Percentiles rank a stretch among this genome's conserved stretches.
Conservation (phyloP, 2,797 vertebrate genomes). For the Pampus argenteus region DNA sequence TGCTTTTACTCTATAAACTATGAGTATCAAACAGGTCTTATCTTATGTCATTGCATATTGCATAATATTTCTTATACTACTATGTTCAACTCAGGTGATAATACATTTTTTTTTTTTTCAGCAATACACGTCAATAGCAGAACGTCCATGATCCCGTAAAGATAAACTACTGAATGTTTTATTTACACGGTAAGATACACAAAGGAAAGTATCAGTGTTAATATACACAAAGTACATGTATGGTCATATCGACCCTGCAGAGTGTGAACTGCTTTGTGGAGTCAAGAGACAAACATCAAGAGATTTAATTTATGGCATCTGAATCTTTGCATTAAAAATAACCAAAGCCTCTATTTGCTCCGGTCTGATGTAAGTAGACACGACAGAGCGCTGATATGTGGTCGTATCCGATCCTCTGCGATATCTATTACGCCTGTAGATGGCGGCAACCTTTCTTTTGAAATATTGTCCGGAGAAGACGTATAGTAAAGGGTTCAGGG, state of each 20-base stretch:
- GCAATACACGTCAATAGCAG: too few relatives aligned
- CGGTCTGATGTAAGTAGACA: constrained; percentile 73
- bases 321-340: constrained; percentile 24
- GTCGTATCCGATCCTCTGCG: constrained; percentile 76
- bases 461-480: constrained; percentile 94
- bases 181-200: background rate
- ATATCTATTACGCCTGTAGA: constrained; percentile 78
- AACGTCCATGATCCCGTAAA: too few relatives aligned
- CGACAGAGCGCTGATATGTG: constrained; percentile 70
- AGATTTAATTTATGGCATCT: background rate
- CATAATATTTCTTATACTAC: too few relatives aligned
- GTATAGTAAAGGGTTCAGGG: constrained; percentile 92
- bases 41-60: too few relatives aligned
- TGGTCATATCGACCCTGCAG: background rate
- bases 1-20: too few relatives aligned
- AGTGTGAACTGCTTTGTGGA: background rate
- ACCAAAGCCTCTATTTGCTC: constrained; percentile 76
- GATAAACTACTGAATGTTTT: background rate
- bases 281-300: background rate
- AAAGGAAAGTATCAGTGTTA: background rate
- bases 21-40: too few relatives aligned
- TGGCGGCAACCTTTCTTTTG: constrained; percentile 87
- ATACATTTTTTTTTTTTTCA: too few relatives aligned
- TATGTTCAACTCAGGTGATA: too few relatives aligned
- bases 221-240: background rate